Percentiles rank a stretch among this genome's conserved stretches.
These are phyloP conservation scores for Corvus hawaiiensis DNA, from an alignment of 2,113 vertebrate genomes.

Conservation along the genomic window DNA sequence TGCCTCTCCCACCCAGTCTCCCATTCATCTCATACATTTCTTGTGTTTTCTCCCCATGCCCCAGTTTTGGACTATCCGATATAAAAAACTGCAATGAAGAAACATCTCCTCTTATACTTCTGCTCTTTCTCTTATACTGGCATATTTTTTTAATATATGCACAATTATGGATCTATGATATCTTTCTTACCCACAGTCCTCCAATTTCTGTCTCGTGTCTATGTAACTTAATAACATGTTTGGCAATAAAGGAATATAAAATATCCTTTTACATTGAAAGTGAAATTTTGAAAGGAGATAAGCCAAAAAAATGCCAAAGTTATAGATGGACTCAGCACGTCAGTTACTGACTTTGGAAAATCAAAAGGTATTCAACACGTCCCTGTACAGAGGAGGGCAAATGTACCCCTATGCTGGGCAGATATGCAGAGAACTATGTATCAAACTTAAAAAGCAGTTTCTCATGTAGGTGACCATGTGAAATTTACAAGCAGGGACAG, in stretches of 20 bases:
- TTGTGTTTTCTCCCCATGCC: not conserved
- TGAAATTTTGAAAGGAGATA: not conserved
- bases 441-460: not conserved
- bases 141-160: not conserved
- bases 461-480: not conserved
- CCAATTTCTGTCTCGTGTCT: not conserved
- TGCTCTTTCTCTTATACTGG: not conserved
- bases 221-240: not conserved
- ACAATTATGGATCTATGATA: not conserved
- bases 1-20: not conserved
- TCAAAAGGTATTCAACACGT: not conserved
- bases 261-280: not conserved
- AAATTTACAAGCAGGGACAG: not conserved
- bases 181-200: not conserved
- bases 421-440: accelerated
- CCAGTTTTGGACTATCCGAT: not conserved
- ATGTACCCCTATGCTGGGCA: not conserved
- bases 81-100: not conserved
- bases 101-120: not conserved
- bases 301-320: not conserved
- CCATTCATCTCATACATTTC: not conserved
- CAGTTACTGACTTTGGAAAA: not conserved
- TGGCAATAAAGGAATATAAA: not conserved
- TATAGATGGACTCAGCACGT: not conserved
- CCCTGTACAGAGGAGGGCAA: not conserved